Evolutionary conservation across 2,113 vertebrate species (phyloP).

Genomic region (Raja brachyura): DNA sequence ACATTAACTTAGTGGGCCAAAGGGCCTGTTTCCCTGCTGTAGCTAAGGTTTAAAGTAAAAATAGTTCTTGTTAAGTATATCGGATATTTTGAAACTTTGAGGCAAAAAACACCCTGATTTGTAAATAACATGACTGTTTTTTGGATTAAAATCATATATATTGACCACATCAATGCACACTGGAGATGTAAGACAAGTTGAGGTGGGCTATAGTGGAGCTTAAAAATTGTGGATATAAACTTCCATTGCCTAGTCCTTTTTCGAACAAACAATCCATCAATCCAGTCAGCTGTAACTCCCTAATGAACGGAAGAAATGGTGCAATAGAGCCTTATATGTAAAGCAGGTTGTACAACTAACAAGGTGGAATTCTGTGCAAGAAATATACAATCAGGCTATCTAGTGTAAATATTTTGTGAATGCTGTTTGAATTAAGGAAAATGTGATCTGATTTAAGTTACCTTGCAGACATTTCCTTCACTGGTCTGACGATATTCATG

Average conservation of each 20-base stretch:
- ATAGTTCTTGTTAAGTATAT: not conserved
- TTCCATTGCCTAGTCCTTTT: not conserved
- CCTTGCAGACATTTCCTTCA: not conserved
- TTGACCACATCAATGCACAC: not conserved
- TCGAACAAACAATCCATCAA: not conserved
- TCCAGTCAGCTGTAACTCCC: not conserved
- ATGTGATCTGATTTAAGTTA: not conserved
- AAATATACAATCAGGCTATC: not conserved
- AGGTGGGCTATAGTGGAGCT: not conserved
- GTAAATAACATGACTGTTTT: not conserved
- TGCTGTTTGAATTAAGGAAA: not conserved
- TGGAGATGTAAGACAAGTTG: too few species aligned
- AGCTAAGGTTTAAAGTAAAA: too few species aligned
- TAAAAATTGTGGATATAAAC: not conserved
- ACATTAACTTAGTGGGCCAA: too few species aligned
- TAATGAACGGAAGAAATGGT: not conserved
- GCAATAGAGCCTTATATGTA: not conserved
- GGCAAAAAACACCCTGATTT: not conserved
- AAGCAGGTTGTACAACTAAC: not conserved
- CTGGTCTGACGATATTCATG: not conserved
- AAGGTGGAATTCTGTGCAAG: not conserved
- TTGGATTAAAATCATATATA: not conserved
- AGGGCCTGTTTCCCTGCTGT: too few species aligned
- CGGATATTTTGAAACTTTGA: not conserved
- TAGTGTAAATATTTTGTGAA: not conserved